A percentile compares a stretch with the other conserved stretches of the same genome.
phyloP scores from a whole-genome alignment of 2,888 invertebrate species.

The Tetranychus truncatus region DNA sequence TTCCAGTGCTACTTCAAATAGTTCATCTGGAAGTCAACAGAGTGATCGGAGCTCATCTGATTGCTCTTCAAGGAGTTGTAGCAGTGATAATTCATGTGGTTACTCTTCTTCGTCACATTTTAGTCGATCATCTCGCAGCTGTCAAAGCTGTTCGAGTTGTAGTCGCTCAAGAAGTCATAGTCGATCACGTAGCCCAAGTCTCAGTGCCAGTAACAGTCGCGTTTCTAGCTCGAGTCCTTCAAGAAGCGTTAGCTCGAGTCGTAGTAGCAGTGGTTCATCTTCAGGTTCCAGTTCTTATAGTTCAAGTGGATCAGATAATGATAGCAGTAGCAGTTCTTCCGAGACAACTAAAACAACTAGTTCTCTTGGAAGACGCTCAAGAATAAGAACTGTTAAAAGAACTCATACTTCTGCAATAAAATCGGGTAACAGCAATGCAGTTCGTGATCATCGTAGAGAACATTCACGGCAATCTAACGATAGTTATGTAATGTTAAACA shows the following conservation, averaged over 20 bases:
- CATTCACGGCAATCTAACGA: not conserved
- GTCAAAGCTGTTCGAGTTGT: not conserved
- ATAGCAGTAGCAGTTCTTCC: slow-evolving; percentile 4
- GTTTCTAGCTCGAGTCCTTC: not conserved
- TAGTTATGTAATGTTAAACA: not conserved
- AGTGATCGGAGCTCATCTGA: not conserved
- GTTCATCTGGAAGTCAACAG: not conserved
- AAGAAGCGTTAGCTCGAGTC: not conserved
- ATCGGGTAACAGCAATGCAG: not conserved
- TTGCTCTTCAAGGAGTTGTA: not conserved
- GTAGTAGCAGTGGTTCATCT: not conserved
- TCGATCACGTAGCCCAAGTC: slow-evolving; percentile 1
- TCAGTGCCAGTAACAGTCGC: not conserved
- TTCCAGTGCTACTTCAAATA: not conserved
- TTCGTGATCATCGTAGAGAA: not conserved
- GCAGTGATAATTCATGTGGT: not conserved
- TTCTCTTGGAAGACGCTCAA: not conserved
- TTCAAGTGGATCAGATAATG: slow-evolving; percentile 4
- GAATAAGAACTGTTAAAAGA: not conserved
- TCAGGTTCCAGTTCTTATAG: slow-evolving; percentile 1
- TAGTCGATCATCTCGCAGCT: not conserved
- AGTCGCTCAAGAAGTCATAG: not conserved
- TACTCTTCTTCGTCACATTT: not conserved
- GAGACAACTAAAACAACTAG: not conserved
- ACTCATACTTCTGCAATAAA: not conserved